Conservation (phyloP, 2,888 invertebrate genomes). For the Bursaphelenchus okinawaensis region DNA sequence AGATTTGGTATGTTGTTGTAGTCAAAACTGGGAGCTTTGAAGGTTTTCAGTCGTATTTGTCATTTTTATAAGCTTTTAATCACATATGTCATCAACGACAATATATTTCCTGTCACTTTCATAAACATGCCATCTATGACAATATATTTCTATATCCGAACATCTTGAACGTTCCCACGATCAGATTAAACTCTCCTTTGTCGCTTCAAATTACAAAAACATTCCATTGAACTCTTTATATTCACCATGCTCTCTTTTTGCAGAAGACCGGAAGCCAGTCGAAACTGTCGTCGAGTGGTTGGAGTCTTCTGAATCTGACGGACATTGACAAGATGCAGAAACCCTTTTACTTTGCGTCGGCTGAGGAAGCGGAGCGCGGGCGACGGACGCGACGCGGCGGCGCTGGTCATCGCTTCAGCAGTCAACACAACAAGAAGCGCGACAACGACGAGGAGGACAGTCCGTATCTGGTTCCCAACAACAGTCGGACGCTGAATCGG, state of each 20-base stretch:
- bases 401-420: constrained; percentile 10
- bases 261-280: constrained; percentile 7
- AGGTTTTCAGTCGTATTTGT: no score
- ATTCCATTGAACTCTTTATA: not conserved
- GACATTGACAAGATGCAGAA: constrained; percentile 19
- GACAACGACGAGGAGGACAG: constrained; percentile 3
- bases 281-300: constrained; percentile 14
- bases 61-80: no score
- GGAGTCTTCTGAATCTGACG: constrained; percentile 20
- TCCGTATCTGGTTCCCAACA: not conserved
- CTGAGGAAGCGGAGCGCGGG: constrained; percentile 14
- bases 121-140: no score
- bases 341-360: constrained; percentile 18
- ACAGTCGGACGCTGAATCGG: not conserved
- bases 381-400: constrained; percentile 14
- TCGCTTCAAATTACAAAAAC: no score
- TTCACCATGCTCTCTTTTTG: not conserved
- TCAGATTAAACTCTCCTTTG: no score
- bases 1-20: no score
- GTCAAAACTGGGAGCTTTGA: no score
- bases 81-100: no score
- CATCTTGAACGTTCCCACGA: no score
- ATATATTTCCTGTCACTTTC: no score
- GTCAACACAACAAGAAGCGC: constrained; percentile 8
- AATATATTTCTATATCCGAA: no score